Evolutionary conservation across 1,140 invertebrate genomes (phyloP), one percentile per base, ranked within the genome.

Genomic region (Drosophila insularis): DNA sequence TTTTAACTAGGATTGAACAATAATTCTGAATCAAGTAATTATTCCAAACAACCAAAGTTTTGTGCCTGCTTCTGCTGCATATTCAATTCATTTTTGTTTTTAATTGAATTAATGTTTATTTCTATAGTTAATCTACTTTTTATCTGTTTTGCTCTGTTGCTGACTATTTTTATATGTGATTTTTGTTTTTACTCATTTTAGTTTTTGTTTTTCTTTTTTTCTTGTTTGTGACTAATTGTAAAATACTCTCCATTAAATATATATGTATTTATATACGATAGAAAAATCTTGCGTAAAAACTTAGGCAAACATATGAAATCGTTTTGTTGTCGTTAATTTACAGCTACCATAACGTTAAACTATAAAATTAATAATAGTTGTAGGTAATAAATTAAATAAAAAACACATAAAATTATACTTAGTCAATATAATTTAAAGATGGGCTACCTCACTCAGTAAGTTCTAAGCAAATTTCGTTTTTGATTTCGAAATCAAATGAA

Each of bases 81-180:
- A 50, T 50, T 50, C 43, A 50, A 50, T 50, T 50, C 43, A 50
- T 21, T 50, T 50, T 19, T 27, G 1, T 19, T 19, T 50, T 50
- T 10, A 17, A 11, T 50, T 50, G 21, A 21, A 50, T 50, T 50
- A 19, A 19, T 21, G 17, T 50, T 50, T 50, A 50, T 50, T 19
- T 50, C 14, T 50, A 21, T 50, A 50, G 43, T 21, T 50, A 50
- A 21, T 50, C 43, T 50, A 50, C 43, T 8, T 19, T 50, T 50
- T 21, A 50, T 50, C 17, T 11, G 32, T 35, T 50, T 50, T 21
- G 19, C 17, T 50, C 17, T 50, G 10, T 37, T 50, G 43, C 43
- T 50, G 43, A 50, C 43, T 50, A 50, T 50, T 50, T 21, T 50
- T 21, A 50, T 50, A n/a, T 50, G 43, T 50, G 43, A 50, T 21